phyloP scores from a whole-genome alignment of 2,797 vertebrate species.

The Etheostoma perlongum region DNA sequence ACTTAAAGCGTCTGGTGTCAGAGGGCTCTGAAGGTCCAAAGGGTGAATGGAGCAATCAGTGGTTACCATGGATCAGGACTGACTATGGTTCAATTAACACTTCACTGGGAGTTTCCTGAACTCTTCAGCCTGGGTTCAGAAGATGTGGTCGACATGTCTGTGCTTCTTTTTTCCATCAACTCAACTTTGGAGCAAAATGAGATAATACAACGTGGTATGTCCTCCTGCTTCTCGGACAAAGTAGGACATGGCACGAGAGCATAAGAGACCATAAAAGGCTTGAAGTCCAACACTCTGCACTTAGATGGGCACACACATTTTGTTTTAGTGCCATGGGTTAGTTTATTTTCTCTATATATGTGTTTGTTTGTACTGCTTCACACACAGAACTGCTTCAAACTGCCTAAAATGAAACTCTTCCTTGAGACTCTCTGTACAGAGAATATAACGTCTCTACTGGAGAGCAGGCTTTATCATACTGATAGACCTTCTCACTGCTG shows the following conservation, averaged over 20 bases:
- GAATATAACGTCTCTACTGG: constrained; percentile 42
- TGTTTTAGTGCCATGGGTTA: constrained; percentile 62
- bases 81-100: constrained; percentile 72
- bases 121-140: constrained; percentile 72
- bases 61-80: constrained; percentile 69
- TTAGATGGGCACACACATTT: constrained; percentile 73
- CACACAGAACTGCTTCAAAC: constrained; percentile 67
- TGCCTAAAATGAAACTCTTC: constrained; percentile 67
- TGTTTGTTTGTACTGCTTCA: constrained; percentile 61
- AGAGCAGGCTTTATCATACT: constrained; percentile 46
- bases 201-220: constrained; percentile 49
- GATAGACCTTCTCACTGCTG: constrained; percentile 44
- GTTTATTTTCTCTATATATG: constrained; percentile 32
- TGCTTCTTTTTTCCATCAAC: constrained; percentile 80
- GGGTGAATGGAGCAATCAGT: constrained; percentile 47
- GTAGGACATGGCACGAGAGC: constrained; percentile 69
- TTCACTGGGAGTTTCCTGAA: constrained; percentile 71
- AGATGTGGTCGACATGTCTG: constrained; percentile 80
- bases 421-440: constrained; percentile 55
- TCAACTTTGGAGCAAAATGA: constrained; percentile 69
- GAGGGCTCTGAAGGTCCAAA: constrained; percentile 57
- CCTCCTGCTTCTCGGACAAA: constrained; percentile 70
- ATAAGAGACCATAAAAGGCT: constrained; percentile 64
- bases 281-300: constrained; percentile 64
- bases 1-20: constrained; percentile 69